phyloP scores from a whole-genome alignment of 2,888 invertebrate species.

The Volucella inanis region DNA sequence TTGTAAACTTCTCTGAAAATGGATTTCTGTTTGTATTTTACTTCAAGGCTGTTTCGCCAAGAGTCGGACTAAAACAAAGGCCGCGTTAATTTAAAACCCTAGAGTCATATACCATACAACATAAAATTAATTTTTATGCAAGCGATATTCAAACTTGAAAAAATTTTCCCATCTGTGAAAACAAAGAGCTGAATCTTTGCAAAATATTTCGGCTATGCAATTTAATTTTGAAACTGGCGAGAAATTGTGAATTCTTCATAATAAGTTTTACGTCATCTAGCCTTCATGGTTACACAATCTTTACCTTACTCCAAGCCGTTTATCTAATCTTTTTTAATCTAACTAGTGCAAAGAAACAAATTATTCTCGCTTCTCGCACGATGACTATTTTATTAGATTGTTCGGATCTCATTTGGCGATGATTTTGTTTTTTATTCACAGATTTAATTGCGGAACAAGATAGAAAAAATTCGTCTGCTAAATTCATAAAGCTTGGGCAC shows the following conservation, averaged over 20 bases:
- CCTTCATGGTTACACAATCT: constrained; percentile 26
- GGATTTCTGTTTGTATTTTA: too few species aligned
- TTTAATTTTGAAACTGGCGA: background rate
- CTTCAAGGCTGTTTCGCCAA: too few species aligned
- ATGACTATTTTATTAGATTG: constrained; percentile 21
- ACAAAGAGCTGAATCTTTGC: too few species aligned
- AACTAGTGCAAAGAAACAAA: constrained; percentile 33
- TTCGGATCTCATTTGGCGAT: constrained; percentile 31
- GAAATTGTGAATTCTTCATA: background rate
- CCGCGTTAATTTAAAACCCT: too few species aligned
- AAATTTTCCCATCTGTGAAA: too few species aligned
- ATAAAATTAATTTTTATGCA: too few species aligned
- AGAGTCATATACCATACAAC: too few species aligned
- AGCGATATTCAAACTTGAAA: too few species aligned
- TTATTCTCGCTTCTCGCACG: constrained; percentile 25
- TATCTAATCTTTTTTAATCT: constrained; percentile 29
- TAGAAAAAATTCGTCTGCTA: constrained; percentile 21
- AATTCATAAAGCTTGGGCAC: constrained; percentile 31
- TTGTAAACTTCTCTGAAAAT: too few species aligned
- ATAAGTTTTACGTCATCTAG: constrained; percentile 11
- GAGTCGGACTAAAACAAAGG: too few species aligned
- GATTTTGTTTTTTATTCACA: constrained; percentile 25
- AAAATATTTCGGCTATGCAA: background rate
- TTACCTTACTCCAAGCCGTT: background rate
- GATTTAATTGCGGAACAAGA: constrained; percentile 39